phyloP scores from a whole-genome alignment of 2,888 invertebrate species.

The Dicranocentrus wangi region DNA sequence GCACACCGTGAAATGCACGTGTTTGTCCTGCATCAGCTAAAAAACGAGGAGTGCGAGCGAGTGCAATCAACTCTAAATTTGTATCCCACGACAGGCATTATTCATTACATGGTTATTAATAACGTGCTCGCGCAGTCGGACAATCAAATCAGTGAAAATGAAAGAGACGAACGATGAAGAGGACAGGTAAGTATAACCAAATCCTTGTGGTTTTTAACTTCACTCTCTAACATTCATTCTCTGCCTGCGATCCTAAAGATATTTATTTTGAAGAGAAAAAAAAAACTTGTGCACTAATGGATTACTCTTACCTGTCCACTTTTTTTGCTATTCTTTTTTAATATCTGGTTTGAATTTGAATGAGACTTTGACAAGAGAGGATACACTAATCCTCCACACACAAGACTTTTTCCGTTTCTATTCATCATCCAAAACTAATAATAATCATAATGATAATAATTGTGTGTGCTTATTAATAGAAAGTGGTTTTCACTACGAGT shows the following conservation, averaged over 20 bases:
- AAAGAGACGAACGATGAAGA: too few relatives aligned
- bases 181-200: too few relatives aligned
- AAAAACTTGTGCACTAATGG: too few relatives aligned
- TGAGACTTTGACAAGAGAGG: conserved; percentile 2
- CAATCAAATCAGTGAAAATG: too few relatives aligned
- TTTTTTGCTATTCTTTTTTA: conserved; percentile 2
- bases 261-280: too few relatives aligned
- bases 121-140: not conserved
- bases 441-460: conserved; percentile 24
- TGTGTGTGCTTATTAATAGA: conserved; percentile 29
- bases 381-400: too few relatives aligned
- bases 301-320: not conserved
- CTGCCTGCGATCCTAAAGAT: too few relatives aligned
- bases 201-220: too few relatives aligned
- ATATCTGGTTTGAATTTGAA: conserved; percentile 16
- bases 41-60: conserved; percentile 11
- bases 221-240: too few relatives aligned
- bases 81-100: conserved; percentile 12
- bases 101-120: conserved; percentile 20
- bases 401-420: conserved; percentile 10
- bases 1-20: conserved; percentile 35
- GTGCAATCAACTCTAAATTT: conserved; percentile 42
- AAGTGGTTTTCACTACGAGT: conserved; percentile 23
- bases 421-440: conserved; percentile 18
- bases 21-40: conserved; percentile 22